These are phyloP conservation scores for Pipa parva DNA, from an alignment of 2,113 vertebrate species.

Conservation along the genomic window DNA sequence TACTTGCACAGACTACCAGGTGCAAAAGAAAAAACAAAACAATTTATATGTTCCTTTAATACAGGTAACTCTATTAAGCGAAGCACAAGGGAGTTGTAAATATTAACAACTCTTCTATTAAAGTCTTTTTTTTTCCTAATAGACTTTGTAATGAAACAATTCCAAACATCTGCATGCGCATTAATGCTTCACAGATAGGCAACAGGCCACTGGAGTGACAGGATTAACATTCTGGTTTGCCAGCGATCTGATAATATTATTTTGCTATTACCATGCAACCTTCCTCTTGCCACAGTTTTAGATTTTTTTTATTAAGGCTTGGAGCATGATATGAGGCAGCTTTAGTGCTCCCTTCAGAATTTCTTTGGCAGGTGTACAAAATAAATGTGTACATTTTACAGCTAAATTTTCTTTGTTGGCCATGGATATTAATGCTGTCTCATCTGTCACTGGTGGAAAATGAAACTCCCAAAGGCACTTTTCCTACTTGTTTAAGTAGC, in stretches of 20 bases:
- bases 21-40: too few species aligned
- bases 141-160: too few species aligned
- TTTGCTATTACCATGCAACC: slow-evolving; percentile 38
- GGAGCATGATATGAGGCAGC: slow-evolving; percentile 25
- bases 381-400: slow-evolving; percentile 42
- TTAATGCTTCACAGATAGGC: not conserved
- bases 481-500: slow-evolving; percentile 78
- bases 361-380: slow-evolving; percentile 37
- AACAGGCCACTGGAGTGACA: slow-evolving; percentile 1
- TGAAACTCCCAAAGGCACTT: slow-evolving; percentile 30
- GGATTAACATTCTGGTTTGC: slow-evolving; percentile 24
- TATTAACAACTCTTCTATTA: too few species aligned
- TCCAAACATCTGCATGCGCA: too few species aligned
- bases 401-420: slow-evolving; percentile 42
- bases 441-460: slow-evolving; percentile 33
- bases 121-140: too few species aligned
- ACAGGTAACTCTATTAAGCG: too few species aligned
- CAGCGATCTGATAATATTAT: slow-evolving; percentile 32
- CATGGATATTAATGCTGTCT: slow-evolving; percentile 35
- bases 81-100: too few species aligned
- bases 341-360: slow-evolving; percentile 33
- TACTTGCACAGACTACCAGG: too few species aligned
- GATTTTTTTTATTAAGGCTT: slow-evolving; percentile 34
- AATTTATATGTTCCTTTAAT: too few species aligned
- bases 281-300: slow-evolving; percentile 28